Base-by-base conservation (phyloP, 2,113 vertebrate species). In the Grantiella picta region DNA sequence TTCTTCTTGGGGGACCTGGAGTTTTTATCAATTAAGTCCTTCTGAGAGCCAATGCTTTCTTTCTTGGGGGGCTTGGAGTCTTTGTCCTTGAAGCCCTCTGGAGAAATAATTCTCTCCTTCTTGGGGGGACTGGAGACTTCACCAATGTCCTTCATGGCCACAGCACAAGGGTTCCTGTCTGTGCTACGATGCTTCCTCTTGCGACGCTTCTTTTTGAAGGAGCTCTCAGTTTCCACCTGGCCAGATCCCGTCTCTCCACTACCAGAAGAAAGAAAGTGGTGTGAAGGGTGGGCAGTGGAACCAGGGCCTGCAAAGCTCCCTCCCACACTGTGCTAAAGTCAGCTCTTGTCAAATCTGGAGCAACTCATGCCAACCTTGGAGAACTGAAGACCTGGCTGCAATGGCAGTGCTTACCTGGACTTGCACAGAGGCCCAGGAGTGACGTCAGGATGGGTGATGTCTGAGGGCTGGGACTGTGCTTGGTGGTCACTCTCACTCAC, bases 401-500 rank as follows among this genome's bases (percentile, higher is more conserved):
- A 6, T 17, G 7, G 47, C n/a, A 45, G 12, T 4, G 71, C 98
- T 98, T 93, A 98, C 98, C 98, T 97, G 73, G 44, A 21, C 42
- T 70, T 68, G 86, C 71, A 12, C 10, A 65, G 89, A 77, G 92
- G 94, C 96, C 42, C 14, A 36, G 87, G 73, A 92, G 97, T 83
- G 52, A 78, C 97, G 94, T 75, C 96, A 50, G 98, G 97, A 97
- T 86, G 98, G 95, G 91, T 78, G 97, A 89, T 91, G 93, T 80
- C 95, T 83, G 92, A 96, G 96, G 97, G 97, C 98, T 87, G 97
- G 96, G 97, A 97, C 70, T 92, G 96, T 92, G 97, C 80, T 49
- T 71, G 95, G 97, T 80, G 95, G 95, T 99, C 98, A 98, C 90
- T 99, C 98, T 96, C 76, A 98, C 96, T 98, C 98, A 68, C 98